Evolutionary conservation across 2,888 invertebrate genomes (phyloP).

Genomic region (Melinaea menophilus): DNA sequence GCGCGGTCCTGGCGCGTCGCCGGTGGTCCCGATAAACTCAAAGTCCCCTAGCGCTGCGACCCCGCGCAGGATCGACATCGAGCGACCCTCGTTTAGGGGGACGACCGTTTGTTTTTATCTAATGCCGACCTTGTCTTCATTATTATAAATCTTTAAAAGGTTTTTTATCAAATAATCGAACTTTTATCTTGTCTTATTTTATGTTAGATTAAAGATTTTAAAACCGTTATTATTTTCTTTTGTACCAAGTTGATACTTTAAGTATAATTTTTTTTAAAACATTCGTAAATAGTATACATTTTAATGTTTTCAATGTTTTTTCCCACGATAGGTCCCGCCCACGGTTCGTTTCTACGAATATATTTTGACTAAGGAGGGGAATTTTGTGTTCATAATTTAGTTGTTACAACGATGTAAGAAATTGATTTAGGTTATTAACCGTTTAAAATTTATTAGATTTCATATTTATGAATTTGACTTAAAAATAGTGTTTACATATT

Average conservation of each 20-base stretch:
- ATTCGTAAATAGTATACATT: constrained; percentile 43
- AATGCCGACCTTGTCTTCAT: constrained; percentile 63
- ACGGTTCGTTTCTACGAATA: constrained; percentile 62
- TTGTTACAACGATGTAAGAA: constrained; percentile 49
- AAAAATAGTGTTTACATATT: no score
- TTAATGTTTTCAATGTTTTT: constrained; percentile 58
- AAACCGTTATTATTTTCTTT: constrained; percentile 5
- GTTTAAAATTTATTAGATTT: no score
- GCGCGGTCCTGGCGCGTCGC: constrained; percentile 55
- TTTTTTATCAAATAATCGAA: constrained; percentile 57
- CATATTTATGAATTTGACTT: no score
- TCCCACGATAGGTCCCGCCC: constrained; percentile 66
- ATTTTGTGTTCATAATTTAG: constrained; percentile 63
- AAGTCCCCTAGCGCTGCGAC: constrained; percentile 49
- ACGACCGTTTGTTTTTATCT: constrained; percentile 69
- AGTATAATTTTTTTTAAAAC: constrained; percentile 1
- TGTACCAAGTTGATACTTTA: not conserved
- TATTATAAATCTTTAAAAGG: constrained; percentile 62
- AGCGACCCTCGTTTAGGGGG: constrained; percentile 55
- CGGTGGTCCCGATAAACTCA: constrained; percentile 71
- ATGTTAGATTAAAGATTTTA: constrained; percentile 23
- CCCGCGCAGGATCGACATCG: constrained; percentile 50
- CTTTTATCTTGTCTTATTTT: constrained; percentile 44
- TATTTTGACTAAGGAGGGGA: constrained; percentile 60
- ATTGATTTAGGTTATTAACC: constrained; percentile 40